Evolutionary conservation across 2,113 vertebrate genomes (phyloP).

Genomic region (Callipepla squamata): DNA sequence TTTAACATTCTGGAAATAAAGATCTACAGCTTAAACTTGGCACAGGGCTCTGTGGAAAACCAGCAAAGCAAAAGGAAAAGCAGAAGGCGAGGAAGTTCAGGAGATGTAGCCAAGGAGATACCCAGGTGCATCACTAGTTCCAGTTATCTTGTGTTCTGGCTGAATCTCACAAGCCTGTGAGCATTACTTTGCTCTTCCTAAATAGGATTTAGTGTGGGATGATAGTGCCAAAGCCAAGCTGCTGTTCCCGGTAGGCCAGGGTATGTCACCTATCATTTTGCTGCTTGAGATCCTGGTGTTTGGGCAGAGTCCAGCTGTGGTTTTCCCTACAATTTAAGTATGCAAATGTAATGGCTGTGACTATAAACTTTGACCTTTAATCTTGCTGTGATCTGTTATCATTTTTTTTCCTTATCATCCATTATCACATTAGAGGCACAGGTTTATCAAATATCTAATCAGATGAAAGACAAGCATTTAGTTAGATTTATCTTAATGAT

Average conservation of each 20-base stretch:
- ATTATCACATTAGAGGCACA: background rate
- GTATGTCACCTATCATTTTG: background rate
- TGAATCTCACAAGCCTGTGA: background rate
- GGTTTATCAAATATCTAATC: background rate
- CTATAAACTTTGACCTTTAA: background rate
- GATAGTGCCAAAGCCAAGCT: background rate
- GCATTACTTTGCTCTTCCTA: background rate
- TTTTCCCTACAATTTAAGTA: background rate
- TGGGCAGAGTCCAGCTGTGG: background rate
- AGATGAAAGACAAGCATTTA: background rate
- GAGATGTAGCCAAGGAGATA: constrained; percentile 38
- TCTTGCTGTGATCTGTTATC: background rate
- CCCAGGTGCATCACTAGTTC: constrained; percentile 18
- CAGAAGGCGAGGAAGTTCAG: constrained; percentile 38
- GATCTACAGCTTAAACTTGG: constrained; percentile 40
- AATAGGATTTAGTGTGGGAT: background rate
- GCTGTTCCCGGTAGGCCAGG: background rate
- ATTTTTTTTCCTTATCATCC: background rate
- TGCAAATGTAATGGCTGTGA: background rate
- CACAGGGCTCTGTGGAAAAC: constrained; percentile 20
- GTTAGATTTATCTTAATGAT: background rate
- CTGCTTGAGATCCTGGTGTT: background rate
- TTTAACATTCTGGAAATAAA: constrained; percentile 52
- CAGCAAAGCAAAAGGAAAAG: background rate
- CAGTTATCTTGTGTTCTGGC: constrained; percentile 20